Evolutionary conservation across 2,888 invertebrate genomes (phyloP).

Genomic region (Phaedon cochleariae): DNA sequence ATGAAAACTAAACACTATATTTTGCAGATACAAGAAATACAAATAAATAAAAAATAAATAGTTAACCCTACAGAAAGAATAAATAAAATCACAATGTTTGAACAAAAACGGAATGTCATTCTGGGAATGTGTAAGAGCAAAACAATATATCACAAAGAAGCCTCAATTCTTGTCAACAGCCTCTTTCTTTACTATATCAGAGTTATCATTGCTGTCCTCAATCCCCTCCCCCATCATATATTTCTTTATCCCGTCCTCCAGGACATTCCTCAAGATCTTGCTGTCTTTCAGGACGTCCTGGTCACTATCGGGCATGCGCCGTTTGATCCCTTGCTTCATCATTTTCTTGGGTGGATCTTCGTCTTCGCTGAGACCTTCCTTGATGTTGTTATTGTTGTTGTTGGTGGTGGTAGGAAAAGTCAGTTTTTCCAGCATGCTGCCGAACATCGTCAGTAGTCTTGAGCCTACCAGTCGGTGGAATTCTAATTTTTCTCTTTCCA

Average conservation of each 20-base stretch:
- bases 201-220: slow-evolving; percentile 47
- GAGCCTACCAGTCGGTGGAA: slow-evolving; percentile 64
- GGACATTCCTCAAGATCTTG: slow-evolving; percentile 56
- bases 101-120: slow-evolving; percentile 25
- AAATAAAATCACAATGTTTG: slow-evolving; percentile 30
- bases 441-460: slow-evolving; percentile 59
- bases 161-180: slow-evolving; percentile 15
- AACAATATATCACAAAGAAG: slow-evolving; percentile 23
- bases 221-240: slow-evolving; percentile 55
- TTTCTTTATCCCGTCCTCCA: slow-evolving; percentile 58
- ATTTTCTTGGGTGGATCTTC: slow-evolving; percentile 34
- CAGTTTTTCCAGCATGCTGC: slow-evolving; percentile 55
- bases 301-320: slow-evolving; percentile 40
- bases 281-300: slow-evolving; percentile 55
- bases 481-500: slow-evolving; percentile 67
- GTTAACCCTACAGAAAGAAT: slow-evolving; percentile 25
- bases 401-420: slow-evolving; percentile 44
- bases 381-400: slow-evolving; percentile 21
- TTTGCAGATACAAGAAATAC: no score
- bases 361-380: slow-evolving; percentile 29
- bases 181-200: slow-evolving; percentile 24
- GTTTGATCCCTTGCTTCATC: slow-evolving; percentile 38
- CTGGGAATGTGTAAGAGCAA: slow-evolving; percentile 23
- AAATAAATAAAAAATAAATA: slow-evolving; percentile 30
- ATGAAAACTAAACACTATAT: not conserved